Evolutionary conservation across 2,113 vertebrate species (phyloP), one percentile per base, ranked within the genome.

Genomic region (Phrynosoma platyrhinos): DNA sequence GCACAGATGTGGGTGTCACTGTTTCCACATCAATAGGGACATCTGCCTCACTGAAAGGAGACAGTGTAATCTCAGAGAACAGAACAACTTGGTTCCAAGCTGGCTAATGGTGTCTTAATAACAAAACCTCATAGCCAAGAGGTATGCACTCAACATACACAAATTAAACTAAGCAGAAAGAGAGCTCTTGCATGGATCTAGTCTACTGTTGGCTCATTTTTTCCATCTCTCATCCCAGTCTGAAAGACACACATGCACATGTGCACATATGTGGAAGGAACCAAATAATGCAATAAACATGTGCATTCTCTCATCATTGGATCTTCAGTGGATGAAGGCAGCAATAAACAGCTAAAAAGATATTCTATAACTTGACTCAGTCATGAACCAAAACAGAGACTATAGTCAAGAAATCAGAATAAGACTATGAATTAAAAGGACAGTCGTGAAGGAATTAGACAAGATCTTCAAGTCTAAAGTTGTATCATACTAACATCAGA

Each of bases 11-110:
- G 1, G 98, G 96, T 0, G 96, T 97, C 88, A 98, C 97, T 0
- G 97, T 98, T 94, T 99, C 99, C 69, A 99, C 98, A 0, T 99
- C 98, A 12, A 99, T 96, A 78, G 98, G 93, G 79, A 98, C 88
- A 1, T 99, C 98, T 0, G 97, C 96, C 74, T 99, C 99, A 42
- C 99, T 99, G 97, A 8, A 92, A 84, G 84, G 7, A 82, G 52
- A 16, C 9, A 69, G 20, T 2, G 20, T 8, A 20, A 25, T 52
- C 8, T 92, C 25, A 92, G 27, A 53, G 20, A 25, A 47, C 1
- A n/a, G 32, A 27, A 25, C 0, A 0, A 0, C 32, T 6, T 20
- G 20, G 9, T 20, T 23, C 36, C n/a, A 5, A 36, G 10, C n/a
- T 42, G 10, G n/a, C 64, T 32, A 25, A 68, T 23, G 16, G 30